Percentiles rank a stretch among this genome's conserved stretches.
Evolutionary conservation across 2,888 invertebrate genomes (phyloP).

Genomic region (Podabrus alpinus): DNA sequence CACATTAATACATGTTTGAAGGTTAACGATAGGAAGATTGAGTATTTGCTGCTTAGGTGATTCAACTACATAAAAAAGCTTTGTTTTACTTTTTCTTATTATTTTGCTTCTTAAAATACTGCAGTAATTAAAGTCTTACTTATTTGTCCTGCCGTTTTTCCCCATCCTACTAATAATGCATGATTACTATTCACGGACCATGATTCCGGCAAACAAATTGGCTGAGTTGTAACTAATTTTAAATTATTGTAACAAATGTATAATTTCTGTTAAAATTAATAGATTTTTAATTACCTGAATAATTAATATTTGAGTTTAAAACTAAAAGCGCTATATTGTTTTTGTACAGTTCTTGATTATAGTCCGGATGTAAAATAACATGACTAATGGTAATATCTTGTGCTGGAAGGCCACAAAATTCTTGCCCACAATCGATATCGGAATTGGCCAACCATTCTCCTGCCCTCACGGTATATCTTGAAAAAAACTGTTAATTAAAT

Average conservation of each 20-base stretch:
- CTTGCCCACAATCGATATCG: constrained; percentile 75
- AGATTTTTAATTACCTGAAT: constrained; percentile 57
- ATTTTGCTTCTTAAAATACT: not conserved
- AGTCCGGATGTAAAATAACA: constrained; percentile 78
- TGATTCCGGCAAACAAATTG: constrained; percentile 64
- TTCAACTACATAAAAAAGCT: constrained; percentile 5
- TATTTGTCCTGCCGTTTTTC: constrained; percentile 67
- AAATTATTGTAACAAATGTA: not conserved
- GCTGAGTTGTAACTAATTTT: constrained; percentile 73
- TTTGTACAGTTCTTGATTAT: constrained; percentile 60
- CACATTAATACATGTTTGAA: constrained; percentile 69
- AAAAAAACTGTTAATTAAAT: constrained; percentile 5
- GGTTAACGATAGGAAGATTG: constrained; percentile 68
- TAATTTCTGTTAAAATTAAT: not conserved
- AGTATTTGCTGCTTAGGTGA: constrained; percentile 60
- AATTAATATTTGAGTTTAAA: constrained; percentile 69
- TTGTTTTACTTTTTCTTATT: not conserved
- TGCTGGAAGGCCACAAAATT: constrained; percentile 74
- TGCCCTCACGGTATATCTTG: constrained; percentile 71
- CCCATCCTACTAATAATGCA: constrained; percentile 73
- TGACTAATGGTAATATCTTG: constrained; percentile 74
- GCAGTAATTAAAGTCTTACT: constrained; percentile 48
- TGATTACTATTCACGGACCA: constrained; percentile 55
- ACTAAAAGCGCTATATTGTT: constrained; percentile 78
- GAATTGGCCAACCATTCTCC: constrained; percentile 76